Evolutionary conservation across 2,797 vertebrate genomes (phyloP), one percentile per base, ranked within the genome.

Genomic region (Rhinatrema bivittatum): DNA sequence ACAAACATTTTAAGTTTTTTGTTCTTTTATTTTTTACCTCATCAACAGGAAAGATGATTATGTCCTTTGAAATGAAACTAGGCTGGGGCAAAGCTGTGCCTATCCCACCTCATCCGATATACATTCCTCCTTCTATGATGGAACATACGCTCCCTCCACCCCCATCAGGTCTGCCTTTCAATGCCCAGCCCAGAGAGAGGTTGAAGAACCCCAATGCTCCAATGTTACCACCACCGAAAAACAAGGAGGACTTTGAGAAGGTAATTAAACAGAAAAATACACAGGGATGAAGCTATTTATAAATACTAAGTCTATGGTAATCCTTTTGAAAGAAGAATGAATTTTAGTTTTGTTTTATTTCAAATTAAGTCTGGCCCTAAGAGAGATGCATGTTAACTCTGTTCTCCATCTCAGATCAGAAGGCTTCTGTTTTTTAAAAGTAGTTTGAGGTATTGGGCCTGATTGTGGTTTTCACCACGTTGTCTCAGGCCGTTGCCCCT

Each of bases 161-260:
- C 68, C 96, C 96, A 6, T 99, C 95, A 28, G 96, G 96, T 75
- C 86, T 98, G 52, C 96, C 96, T 56, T 99, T 99, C 82, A 99
- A 98, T 50, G 93, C 92, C 40, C 96, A 99, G 81, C 91, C 96
- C 52, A 86, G 91, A 61, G 95, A 99, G 73, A 88, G 94, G 34
- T 81, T 99, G 74, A 98, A 98, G 84, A 98, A 98, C 61, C 93
- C 96, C 52, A 95, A 85, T 49, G 87, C 91, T 60, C 85, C 94
- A 27, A 76, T 98, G 86, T 84, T 94, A 62, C 90, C 93, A 24
- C 94, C 90, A 46, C 95, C 96, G 26, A 98, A 97, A 88, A 98
- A 93, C 84, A 98, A 99, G 81, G 96, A 99, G 70, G 95, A 99
- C 78, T 98, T 99, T 65, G 94, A 99, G 82, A 99, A 99, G 96